Percentiles rank a stretch among this genome's conserved stretches.
phyloP scores from a whole-genome alignment of 2,797 vertebrate genomes.

The Coreius guichenoti region DNA sequence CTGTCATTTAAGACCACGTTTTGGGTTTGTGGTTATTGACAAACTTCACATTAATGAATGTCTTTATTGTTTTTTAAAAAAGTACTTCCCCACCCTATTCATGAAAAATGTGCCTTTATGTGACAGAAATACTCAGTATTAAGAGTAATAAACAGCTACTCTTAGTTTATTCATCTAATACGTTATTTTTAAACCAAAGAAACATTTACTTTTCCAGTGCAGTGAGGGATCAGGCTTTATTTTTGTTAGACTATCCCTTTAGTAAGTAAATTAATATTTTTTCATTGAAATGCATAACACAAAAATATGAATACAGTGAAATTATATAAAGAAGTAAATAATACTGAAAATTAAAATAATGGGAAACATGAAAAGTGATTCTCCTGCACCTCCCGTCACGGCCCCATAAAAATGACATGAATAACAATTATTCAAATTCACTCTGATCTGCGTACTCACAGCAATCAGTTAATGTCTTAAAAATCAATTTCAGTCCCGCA shows the following conservation, averaged over 20 bases:
- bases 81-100: background rate
- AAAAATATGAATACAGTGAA: background rate
- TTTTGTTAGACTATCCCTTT: background rate
- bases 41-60: background rate
- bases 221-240: background rate
- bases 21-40: background rate
- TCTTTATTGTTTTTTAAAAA: background rate
- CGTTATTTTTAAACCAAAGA: background rate
- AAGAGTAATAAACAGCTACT: background rate
- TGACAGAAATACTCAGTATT: background rate
- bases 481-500: slow-evolving; percentile 84
- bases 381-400: slow-evolving; percentile 41
- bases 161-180: background rate
- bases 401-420: slow-evolving; percentile 79
- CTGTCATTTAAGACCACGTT: too few species aligned
- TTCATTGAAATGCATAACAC: background rate
- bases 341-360: slow-evolving; percentile 20
- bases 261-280: background rate
- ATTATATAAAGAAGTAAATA: background rate
- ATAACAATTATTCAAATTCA: slow-evolving; percentile 85
- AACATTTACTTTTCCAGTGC: background rate
- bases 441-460: slow-evolving; percentile 82
- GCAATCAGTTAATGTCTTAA: slow-evolving; percentile 84
- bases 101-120: background rate
- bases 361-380: slow-evolving; percentile 11